Base-by-base conservation (phyloP, 92 coral and sea anemone genomes). In the Porites divaricata region DNA sequence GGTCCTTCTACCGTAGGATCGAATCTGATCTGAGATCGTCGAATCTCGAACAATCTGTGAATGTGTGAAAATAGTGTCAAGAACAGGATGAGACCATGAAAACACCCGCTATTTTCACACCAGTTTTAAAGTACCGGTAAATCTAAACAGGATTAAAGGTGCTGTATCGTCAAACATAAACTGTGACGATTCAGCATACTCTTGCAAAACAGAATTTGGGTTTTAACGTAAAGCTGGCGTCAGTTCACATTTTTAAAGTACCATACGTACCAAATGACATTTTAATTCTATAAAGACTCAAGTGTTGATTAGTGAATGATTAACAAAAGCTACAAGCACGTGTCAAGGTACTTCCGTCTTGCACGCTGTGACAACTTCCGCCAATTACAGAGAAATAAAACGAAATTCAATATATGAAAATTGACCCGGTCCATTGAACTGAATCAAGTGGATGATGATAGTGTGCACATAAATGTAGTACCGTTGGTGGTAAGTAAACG, bases 391-490 rank as follows among this genome's bases (percentile, higher is more conserved):
- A 12, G 14, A 15, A 61, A 4, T 72, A 62, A 72, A 63, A 5
- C 49, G 86, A 81, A 81, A 71, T 57, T 58, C 79, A 72, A 81
- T 61, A 63, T 51, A 48, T 17, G 17, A 25, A 72, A 50, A 63
- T 7, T 82, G 86, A 82, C 61, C 85, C 48, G 19, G 77, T 28
- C 35, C 15, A 6, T 51, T 52, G 23, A 20, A 14, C 10, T 54
- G 45, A 35, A 35, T 35, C 22, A 35, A 26, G 70, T 76, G 53
- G 59, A 20, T 76, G 22, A 54, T 51, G 25, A 35, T 35, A 35
- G 45, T 35, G 45, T 35, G 45, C 45, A 35, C 45, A 35, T 4
- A 35, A 35, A 2, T 35, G 45, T 35, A 45, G 20, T 28, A 4
- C 9, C 49, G 23, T 45, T 52, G 1, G n/a, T 56, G 12, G 17